A percentile compares a stretch with the other conserved stretches of the same genome.
Conservation (phyloP, 2,888 invertebrate species). For the Aphodius granarius region DNA sequence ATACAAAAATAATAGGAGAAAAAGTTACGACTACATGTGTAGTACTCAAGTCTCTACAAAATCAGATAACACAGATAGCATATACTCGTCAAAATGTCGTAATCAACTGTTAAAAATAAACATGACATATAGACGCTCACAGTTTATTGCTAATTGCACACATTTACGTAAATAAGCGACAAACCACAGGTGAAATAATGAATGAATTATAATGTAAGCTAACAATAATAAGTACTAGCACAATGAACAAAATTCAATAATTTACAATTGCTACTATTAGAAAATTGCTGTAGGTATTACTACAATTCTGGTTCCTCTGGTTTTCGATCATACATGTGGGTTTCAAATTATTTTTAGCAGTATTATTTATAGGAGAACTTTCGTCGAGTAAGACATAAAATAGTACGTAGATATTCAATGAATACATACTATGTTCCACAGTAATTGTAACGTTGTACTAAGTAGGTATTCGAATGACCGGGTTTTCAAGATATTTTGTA, state of each 20-base stretch:
- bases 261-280: too few species aligned
- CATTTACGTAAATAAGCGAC: neutral
- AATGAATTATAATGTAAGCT: neutral
- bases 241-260: neutral
- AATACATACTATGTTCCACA: too few species aligned
- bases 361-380: neutral
- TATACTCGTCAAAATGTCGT: neutral
- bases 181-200: neutral
- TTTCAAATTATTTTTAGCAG: neutral
- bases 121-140: neutral
- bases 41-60: neutral
- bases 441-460: too few species aligned
- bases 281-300: too few species aligned
- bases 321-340: neutral
- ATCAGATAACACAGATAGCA: neutral
- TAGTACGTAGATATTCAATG: neutral
- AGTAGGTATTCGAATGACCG: too few species aligned
- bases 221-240: neutral
- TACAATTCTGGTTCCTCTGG: too few species aligned
- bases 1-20: neutral
- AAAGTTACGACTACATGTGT: neutral
- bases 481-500: too few species aligned
- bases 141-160: neutral
- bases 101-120: neutral
- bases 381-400: neutral